These are phyloP conservation scores for Melitaea cinxia DNA, from an alignment of 1,140 invertebrate species.

Conservation along the genomic window DNA sequence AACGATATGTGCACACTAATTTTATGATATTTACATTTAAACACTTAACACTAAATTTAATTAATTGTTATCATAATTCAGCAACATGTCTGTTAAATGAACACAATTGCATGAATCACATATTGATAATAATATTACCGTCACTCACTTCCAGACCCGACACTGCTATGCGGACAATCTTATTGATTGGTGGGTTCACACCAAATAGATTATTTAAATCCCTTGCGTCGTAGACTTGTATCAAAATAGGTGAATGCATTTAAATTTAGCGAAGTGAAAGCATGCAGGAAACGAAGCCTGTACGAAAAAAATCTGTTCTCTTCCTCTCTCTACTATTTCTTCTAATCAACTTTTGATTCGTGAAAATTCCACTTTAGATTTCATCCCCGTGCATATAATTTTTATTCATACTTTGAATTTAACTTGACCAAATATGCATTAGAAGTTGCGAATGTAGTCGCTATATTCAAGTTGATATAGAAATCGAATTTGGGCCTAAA, in stretches of 20 bases:
- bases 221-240: slow-evolving; percentile 30
- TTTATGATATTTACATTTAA: slow-evolving; percentile 22
- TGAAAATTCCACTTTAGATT: slow-evolving; percentile 74
- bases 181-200: slow-evolving; percentile 22
- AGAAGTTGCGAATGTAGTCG: slow-evolving; percentile 78
- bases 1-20: slow-evolving; percentile 29
- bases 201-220: slow-evolving; percentile 20
- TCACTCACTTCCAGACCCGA: slow-evolving; percentile 29
- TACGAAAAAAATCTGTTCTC: slow-evolving; percentile 50
- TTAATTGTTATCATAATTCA: slow-evolving; percentile 53
- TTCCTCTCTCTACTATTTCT: slow-evolving; percentile 56
- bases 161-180: slow-evolving; percentile 25
- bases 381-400: slow-evolving; percentile 70
- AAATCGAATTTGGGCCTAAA: slow-evolving; percentile 73
- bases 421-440: slow-evolving; percentile 75
- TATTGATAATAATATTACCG: slow-evolving; percentile 34
- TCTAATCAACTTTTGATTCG: slow-evolving; percentile 69
- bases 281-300: slow-evolving; percentile 64
- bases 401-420: slow-evolving; percentile 63
- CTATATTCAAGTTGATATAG: slow-evolving; percentile 76
- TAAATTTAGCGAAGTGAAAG: slow-evolving; percentile 51
- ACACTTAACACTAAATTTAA: slow-evolving; percentile 43
- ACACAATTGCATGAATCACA: slow-evolving; percentile 70
- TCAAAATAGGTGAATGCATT: slow-evolving; percentile 52
- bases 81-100: slow-evolving; percentile 57